Conservation (phyloP, 2,797 vertebrate genomes). For the Liasis olivaceus region DNA sequence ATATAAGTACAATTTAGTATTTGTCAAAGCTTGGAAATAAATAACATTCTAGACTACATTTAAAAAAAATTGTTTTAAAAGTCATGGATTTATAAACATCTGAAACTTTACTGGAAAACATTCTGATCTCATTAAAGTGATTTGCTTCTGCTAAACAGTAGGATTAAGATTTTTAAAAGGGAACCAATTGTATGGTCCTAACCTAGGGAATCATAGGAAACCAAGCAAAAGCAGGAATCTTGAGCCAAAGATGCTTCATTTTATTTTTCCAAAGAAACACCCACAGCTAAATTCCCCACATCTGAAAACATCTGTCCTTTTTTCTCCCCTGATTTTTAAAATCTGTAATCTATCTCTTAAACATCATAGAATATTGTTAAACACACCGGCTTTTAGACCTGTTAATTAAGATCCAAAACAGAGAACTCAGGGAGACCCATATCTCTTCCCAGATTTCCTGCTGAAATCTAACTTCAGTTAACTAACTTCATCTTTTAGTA, state of each 20-base stretch:
- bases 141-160: not conserved
- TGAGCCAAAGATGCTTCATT: not conserved
- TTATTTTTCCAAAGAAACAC: not conserved
- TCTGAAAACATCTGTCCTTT: not conserved
- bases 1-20: not conserved
- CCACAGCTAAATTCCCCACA: not conserved
- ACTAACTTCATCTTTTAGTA: not conserved
- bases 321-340: not conserved
- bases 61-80: not conserved
- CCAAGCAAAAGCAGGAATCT: not conserved
- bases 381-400: not conserved
- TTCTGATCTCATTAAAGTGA: not conserved
- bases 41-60: not conserved
- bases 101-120: not conserved
- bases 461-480: not conserved
- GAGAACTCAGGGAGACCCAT: not conserved
- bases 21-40: constrained; percentile 8
- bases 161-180: not conserved
- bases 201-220: not conserved
- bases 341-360: not conserved
- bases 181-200: not conserved
- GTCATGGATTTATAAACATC: not conserved
- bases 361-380: not conserved
- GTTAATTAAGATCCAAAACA: not conserved
- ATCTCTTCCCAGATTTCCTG: not conserved